A percentile compares a stretch with the other conserved stretches of the same genome.
Evolutionary conservation across 2,113 vertebrate genomes (phyloP).

Genomic region (Stercorarius parasiticus): DNA sequence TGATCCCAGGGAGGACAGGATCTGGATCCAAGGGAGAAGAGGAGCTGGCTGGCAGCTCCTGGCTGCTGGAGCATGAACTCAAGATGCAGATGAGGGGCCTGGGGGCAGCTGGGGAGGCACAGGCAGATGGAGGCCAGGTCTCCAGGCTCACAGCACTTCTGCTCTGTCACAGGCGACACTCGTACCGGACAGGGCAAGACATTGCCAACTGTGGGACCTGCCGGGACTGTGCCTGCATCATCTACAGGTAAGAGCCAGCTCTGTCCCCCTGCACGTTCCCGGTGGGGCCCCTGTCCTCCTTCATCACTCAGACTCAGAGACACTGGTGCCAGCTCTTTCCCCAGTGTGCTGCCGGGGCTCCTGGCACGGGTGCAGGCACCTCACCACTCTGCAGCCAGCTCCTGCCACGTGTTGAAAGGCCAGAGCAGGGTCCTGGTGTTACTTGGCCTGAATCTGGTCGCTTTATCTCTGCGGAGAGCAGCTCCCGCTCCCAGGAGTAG

Average conservation of each 20-base stretch:
- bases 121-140: accelerated
- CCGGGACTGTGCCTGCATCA: conserved; percentile 89
- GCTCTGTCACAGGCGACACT: conserved; percentile 79
- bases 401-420: accelerated
- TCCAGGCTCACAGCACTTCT: background rate
- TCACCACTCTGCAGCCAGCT: background rate
- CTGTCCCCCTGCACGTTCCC: accelerated
- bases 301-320: background rate
- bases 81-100: background rate
- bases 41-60: background rate
- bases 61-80: background rate
- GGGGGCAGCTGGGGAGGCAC: background rate
- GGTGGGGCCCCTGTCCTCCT: accelerated
- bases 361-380: background rate
- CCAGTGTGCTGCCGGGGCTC: background rate
- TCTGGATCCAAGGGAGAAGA: background rate
- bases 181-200: conserved; percentile 85
- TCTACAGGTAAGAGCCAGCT: conserved; percentile 81
- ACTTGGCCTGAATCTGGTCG: background rate
- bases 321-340: background rate
- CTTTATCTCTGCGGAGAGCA: background rate
- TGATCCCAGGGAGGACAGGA: background rate
- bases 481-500: background rate
- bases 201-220: conserved; percentile 89
- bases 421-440: background rate